A percentile compares a stretch with the other conserved stretches of the same genome.
These are phyloP conservation scores for Lasioglossum marginatum DNA, from an alignment of 2,888 invertebrate genomes.

Conservation along the genomic window DNA sequence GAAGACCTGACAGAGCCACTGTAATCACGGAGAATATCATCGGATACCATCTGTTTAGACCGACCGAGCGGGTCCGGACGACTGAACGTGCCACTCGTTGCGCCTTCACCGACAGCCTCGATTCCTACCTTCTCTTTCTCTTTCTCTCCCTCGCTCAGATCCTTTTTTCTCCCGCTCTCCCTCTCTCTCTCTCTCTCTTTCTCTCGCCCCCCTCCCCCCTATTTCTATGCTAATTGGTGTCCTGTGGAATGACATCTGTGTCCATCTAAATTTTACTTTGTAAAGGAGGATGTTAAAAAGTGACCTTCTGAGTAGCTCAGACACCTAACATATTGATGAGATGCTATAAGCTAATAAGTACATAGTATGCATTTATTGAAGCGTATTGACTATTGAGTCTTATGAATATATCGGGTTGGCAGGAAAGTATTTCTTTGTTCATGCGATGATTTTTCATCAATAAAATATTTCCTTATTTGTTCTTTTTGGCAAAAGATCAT, in stretches of 20 bases:
- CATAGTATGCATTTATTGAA: too few relatives aligned
- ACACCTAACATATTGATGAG: too few relatives aligned
- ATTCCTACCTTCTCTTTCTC: conserved; percentile 66
- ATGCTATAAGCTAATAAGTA: too few relatives aligned
- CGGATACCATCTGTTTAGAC: conserved; percentile 66
- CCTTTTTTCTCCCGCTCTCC: conserved; percentile 5
- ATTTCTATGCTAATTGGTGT: background rate
- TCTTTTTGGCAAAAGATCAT: too few relatives aligned
- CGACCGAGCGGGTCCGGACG: conserved; percentile 77
- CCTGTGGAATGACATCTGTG: background rate
- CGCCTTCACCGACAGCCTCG: conserved; percentile 66
- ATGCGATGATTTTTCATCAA: too few relatives aligned
- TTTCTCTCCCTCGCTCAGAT: conserved; percentile 43
- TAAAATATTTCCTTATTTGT: too few relatives aligned
- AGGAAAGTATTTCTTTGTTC: too few relatives aligned
- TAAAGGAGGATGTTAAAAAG: too few relatives aligned
- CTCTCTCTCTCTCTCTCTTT: background rate
- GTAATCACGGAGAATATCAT: conserved; percentile 38
- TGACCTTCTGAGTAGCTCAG: too few relatives aligned
- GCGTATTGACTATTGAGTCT: too few relatives aligned
- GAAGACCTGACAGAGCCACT: conserved; percentile 52
- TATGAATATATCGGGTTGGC: too few relatives aligned
- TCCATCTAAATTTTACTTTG: too few relatives aligned
- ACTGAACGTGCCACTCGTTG: conserved; percentile 75
- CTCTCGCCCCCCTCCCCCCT: background rate